Percentiles rank a stretch among this genome's conserved stretches.
Evolutionary conservation across 2,888 invertebrate species (phyloP).

Genomic region (Drosophila subquinaria): DNA sequence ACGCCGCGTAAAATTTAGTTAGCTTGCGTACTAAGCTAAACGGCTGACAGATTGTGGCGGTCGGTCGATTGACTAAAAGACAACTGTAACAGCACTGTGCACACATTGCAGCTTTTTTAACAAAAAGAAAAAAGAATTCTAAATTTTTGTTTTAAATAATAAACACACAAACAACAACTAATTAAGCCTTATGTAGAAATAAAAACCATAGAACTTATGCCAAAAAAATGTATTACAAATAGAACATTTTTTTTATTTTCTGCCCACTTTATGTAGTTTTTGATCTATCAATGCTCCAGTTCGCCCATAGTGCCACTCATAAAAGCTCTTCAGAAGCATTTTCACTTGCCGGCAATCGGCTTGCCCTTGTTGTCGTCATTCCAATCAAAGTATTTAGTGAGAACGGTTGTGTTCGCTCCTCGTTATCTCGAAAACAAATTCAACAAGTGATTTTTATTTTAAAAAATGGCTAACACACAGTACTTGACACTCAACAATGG

Average conservation of each 20-base stretch:
- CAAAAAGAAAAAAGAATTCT: neutral
- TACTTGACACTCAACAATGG: slow-evolving; percentile 86
- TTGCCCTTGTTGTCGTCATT: slow-evolving; percentile 23
- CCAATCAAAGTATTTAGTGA: slow-evolving; percentile 11
- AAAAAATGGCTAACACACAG: slow-evolving; percentile 53
- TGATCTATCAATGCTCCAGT: neutral
- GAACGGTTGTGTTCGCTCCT: slow-evolving; percentile 22
- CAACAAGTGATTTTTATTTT: slow-evolving; percentile 36
- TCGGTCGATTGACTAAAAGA: no score
- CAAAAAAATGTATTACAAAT: neutral
- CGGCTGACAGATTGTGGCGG: no score
- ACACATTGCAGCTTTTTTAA: neutral
- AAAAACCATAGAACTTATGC: neutral
- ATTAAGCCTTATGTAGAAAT: neutral
- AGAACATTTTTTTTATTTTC: neutral
- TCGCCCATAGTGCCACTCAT: neutral
- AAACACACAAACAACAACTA: neutral
- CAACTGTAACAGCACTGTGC: slow-evolving; percentile 10
- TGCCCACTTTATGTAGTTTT: neutral
- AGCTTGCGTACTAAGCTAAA: no score
- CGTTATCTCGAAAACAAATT: neutral
- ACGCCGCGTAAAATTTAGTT: no score
- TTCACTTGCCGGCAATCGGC: slow-evolving; percentile 18
- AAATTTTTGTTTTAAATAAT: neutral
- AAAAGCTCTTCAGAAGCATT: slow-evolving; percentile 11